A percentile compares a stretch with the other conserved stretches of the same genome.
phyloP scores from a whole-genome alignment of 2,888 invertebrate species.

The Cerastoderma edule region DNA sequence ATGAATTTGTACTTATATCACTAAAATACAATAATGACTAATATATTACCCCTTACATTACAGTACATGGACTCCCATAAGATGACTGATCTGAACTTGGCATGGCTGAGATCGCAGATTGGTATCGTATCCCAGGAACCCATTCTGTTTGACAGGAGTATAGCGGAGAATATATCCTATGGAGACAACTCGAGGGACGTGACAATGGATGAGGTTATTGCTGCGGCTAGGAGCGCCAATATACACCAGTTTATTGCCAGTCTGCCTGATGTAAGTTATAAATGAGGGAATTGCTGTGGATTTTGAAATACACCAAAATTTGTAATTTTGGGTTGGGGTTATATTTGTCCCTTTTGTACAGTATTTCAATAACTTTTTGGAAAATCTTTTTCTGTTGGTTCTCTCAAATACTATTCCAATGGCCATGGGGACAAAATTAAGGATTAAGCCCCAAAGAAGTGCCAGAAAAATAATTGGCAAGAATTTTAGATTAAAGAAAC shows the following conservation, averaged over 20 bases:
- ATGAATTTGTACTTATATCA: too few species aligned
- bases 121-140: slow-evolving; percentile 98
- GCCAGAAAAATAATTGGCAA: too few species aligned
- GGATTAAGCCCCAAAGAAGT: too few species aligned
- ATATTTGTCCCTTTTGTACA: too few species aligned
- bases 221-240: slow-evolving; percentile 90
- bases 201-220: slow-evolving; percentile 89
- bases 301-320: too few species aligned
- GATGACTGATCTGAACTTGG: slow-evolving; percentile 88
- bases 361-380: too few species aligned
- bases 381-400: too few species aligned
- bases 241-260: slow-evolving; percentile 93
- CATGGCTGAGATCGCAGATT: slow-evolving; percentile 89
- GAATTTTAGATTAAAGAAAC: too few species aligned
- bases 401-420: too few species aligned
- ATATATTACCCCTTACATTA: slow-evolving; percentile 32
- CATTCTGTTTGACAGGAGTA: slow-evolving; percentile 93
- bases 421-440: too few species aligned
- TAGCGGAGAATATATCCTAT: slow-evolving; percentile 95
- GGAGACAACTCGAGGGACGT: slow-evolving; percentile 91
- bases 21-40: too few species aligned
- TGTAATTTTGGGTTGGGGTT: too few species aligned
- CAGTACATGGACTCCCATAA: slow-evolving; percentile 84
- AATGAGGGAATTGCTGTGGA: background rate
- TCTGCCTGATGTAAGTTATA: slow-evolving; percentile 86